Base-by-base conservation (phyloP, 1,140 invertebrate species). In the Cotesia typhae region DNA sequence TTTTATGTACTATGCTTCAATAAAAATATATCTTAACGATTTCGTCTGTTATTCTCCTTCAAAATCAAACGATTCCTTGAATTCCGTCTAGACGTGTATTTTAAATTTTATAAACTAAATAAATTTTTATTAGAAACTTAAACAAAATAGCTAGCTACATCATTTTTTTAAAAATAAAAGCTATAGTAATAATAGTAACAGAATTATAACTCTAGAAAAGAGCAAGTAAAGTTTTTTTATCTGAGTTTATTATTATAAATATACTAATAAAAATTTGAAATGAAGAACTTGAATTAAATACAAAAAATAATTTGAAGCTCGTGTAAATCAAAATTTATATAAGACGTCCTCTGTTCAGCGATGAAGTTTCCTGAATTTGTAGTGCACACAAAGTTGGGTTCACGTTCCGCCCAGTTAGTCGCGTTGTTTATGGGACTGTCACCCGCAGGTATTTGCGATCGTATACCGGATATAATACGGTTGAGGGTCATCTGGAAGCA, bases 381-480 rank as follows among this genome's bases (percentile, higher is more conserved):
- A 57, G 53, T 57, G 53, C n/a, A 59, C 61, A 53, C 41, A 5
- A 78, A 76, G 71, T 77, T 76, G 70, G 35, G 72, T 35, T 59
- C 72, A 73, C 74, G 70, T 78, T 76, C 65, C 71, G 67, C 75
- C 73, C 72, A 71, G 75, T 77, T 74, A 68, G 67, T 69, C 47
- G 55, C 73, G 69, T 78, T 78, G 75, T 77, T 79, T 75, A 73
- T 61, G 63, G 37, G 38, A 17, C 63, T 77, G 35, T 63, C 63
- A 20, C 38, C 20, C 64, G 65, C 38, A 9, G 67, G 60, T 28
- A 47, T 47, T 47, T 47, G 41, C 10, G 41, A 47, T 47, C 7
- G 7, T 47, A 47, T 55, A 51, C n/a, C 72, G 52, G 71, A 77
- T 78, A 78, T 71, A 12, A 35, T 61, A 67, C 53, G 38, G 35